Base-by-base conservation (phyloP, 2,888 invertebrate genomes). In the Diogma glabrata region DNA sequence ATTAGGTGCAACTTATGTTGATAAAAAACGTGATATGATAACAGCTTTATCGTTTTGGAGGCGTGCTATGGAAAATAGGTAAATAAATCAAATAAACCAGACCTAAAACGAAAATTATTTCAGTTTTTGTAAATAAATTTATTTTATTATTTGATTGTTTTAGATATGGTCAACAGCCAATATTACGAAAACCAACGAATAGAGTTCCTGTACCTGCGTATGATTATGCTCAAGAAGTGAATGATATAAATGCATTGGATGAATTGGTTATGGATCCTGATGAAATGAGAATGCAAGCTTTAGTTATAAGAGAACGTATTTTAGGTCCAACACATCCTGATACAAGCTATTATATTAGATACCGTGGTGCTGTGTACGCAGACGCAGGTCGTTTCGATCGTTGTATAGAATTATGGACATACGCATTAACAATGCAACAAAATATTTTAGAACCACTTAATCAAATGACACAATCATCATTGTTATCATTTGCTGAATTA, bases 371-470 rank as follows among this genome's bases (percentile, higher is more conserved):
- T 1, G 84, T 94, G 56, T 95, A 94, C 73, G 95, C 95, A 33
- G 95, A 95, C 71, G 86, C 90, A 56, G 91, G 95, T 3, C 87
- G 93, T 62, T 95, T 94, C 74, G 79, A 82, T 60, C 79, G 87
- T 58, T 96, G 95, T 72, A 90, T 95, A 57, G 84, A 87, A 62
- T 76, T 96, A 56, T 96, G 96, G 96, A 90, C 91, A 71, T 94
- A 96, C 72, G 95, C 95, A 23, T 75, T 96, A 30, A 92, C 93
- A 66, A 93, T 94, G 89, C 95, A 95, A 70, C 91, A 93, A 66
- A 81, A 83, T 56, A 90, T 92, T 73, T 75, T 95, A 58, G 91
- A 93, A 60, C 89, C 95, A 17, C 78, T 96, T 49, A 91, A 90
- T 66, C 89, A 91, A 22, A 88, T 94, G 82, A 95, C 95, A 10